Conservation (phyloP, 2,888 invertebrate species). For the Phalera bucephala region DNA sequence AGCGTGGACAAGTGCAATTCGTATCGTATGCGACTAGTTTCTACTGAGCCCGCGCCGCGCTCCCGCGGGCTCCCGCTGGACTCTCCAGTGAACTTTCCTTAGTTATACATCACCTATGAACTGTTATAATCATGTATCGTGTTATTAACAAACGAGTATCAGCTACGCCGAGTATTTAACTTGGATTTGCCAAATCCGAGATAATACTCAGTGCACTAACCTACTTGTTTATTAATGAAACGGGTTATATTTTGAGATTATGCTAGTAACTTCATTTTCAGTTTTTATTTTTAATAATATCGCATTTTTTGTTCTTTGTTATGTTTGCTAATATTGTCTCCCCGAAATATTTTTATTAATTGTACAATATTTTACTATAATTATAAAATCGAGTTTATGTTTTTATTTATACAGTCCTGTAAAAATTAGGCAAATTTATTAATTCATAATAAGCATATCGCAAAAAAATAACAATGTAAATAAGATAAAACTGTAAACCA, state of each 20-base stretch:
- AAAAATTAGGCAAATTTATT: constrained; percentile 66
- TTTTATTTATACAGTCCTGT: constrained; percentile 67
- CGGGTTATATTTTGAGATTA: constrained; percentile 67
- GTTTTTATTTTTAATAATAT: constrained; percentile 37
- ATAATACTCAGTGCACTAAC: too few species aligned
- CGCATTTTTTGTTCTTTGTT: constrained; percentile 71
- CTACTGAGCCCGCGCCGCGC: constrained; percentile 26
- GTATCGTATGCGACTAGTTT: constrained; percentile 32
- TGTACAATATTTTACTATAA: constrained; percentile 62
- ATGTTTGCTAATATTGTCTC: constrained; percentile 71
- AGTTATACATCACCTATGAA: constrained; percentile 45
- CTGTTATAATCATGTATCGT: constrained; percentile 38
- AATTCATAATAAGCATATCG: constrained; percentile 68
- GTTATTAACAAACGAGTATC: too few species aligned
- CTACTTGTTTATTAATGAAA: too few species aligned
- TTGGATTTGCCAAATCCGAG: too few species aligned
- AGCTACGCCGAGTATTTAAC: too few species aligned
- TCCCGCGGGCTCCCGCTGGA: constrained; percentile 25
- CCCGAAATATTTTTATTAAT: constrained; percentile 61
- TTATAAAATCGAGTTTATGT: constrained; percentile 59
- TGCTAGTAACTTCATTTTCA: constrained; percentile 53
- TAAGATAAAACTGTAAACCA: constrained; percentile 56
- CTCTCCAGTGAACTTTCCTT: constrained; percentile 25
- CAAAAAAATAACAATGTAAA: constrained; percentile 60
- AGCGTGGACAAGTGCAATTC: constrained; percentile 40